Evolutionary conservation across 2,888 invertebrate species (phyloP).

Genomic region (Oligia latruncula): DNA sequence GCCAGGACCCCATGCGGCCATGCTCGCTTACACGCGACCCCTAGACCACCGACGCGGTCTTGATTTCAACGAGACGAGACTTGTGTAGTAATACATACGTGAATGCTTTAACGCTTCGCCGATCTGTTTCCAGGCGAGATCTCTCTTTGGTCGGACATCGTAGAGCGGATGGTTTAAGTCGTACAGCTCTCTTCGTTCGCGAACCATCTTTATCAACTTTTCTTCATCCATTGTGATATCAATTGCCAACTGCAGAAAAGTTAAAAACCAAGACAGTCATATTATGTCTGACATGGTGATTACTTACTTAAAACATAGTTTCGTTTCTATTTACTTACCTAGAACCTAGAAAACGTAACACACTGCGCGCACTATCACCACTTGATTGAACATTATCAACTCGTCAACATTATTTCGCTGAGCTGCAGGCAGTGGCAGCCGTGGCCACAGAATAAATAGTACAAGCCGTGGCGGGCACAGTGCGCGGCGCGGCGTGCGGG

Average conservation of each 20-base stretch:
- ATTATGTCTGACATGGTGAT: neutral
- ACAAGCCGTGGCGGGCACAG: neutral
- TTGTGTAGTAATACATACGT: slow-evolving; percentile 21
- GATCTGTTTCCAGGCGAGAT: slow-evolving; percentile 37
- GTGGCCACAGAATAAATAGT: neutral
- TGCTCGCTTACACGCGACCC: neutral
- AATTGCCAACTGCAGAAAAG: neutral
- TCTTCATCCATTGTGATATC: slow-evolving; percentile 37
- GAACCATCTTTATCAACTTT: slow-evolving; percentile 43
- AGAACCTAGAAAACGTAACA: neutral
- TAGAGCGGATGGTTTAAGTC: slow-evolving; percentile 48
- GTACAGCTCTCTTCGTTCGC: slow-evolving; percentile 49
- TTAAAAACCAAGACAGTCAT: neutral
- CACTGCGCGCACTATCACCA: neutral
- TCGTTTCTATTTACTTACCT: neutral
- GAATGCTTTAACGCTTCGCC: slow-evolving; percentile 31
- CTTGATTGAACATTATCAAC: neutral
- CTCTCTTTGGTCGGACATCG: slow-evolving; percentile 42
- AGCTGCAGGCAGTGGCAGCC: neutral
- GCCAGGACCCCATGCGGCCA: neutral
- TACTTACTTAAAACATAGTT: neutral
- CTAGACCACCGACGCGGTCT: no score
- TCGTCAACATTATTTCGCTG: neutral
- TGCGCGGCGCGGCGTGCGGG: neutral
- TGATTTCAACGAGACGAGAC: neutral